A percentile compares a stretch with the other conserved stretches of the same genome.
These are phyloP conservation scores for Chaenogobius annularis DNA, from an alignment of 2,113 vertebrate genomes.

Conservation along the genomic window DNA sequence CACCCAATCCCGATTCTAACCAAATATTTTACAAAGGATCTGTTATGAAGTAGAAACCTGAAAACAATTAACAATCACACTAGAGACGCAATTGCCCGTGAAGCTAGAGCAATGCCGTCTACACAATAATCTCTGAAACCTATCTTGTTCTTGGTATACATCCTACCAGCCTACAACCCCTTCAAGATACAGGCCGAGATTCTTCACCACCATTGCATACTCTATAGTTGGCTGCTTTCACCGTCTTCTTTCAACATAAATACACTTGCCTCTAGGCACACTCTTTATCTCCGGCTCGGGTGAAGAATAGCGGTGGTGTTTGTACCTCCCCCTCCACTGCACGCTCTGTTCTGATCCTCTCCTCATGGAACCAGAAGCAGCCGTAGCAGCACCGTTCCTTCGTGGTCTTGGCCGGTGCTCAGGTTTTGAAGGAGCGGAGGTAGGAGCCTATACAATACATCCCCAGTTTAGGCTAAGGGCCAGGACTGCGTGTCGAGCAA, in stretches of 20 bases:
- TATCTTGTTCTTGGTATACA: neutral
- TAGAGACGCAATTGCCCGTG: too few species aligned
- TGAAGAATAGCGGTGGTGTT: constrained; percentile 8
- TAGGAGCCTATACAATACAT: neutral
- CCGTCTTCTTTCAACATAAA: constrained; percentile 9
- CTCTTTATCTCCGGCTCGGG: constrained; percentile 2
- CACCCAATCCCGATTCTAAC: too few species aligned
- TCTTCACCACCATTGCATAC: neutral
- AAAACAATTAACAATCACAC: too few species aligned
- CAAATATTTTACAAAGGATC: too few species aligned
- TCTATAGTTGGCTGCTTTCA: neutral
- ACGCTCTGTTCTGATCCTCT: constrained; percentile 4
- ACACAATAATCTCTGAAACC: neutral
- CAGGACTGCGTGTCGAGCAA: neutral
- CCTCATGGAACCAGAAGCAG: neutral
- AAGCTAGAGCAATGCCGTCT: too few species aligned
- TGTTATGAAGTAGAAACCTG: too few species aligned
- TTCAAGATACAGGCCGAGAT: neutral
- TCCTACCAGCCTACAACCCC: neutral
- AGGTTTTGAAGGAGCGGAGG: constrained; percentile 1
- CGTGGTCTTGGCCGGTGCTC: neutral
- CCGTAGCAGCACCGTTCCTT: neutral
- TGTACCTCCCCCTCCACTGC: constrained; percentile 11
- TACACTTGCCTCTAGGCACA: constrained; percentile 1
- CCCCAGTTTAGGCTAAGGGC: constrained; percentile 2